Evolutionary conservation across 2,888 invertebrate species (phyloP).

Genomic region (Scaptodrosophila latifasciaeformis): DNA sequence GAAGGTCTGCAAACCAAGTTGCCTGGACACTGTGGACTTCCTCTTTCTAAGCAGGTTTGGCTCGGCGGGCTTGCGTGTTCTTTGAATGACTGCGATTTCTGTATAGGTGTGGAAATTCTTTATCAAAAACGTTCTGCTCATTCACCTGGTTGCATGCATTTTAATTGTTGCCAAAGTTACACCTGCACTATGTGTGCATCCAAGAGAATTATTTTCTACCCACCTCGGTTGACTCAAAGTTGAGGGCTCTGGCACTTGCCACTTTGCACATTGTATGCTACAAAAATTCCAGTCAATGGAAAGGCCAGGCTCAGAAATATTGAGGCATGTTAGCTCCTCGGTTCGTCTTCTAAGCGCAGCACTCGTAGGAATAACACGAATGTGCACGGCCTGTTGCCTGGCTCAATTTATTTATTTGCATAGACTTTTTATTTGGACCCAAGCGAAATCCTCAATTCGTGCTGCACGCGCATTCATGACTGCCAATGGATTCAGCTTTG

Average conservation of each 20-base stretch:
- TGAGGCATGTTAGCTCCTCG: too few relatives aligned
- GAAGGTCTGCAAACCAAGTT: too few relatives aligned
- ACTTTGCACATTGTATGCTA: background rate
- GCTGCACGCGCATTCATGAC: background rate
- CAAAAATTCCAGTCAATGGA: background rate
- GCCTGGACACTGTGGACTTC: too few relatives aligned
- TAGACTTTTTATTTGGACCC: background rate
- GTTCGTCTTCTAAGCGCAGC: too few relatives aligned
- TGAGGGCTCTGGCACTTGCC: background rate
- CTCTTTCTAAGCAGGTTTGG: too few relatives aligned
- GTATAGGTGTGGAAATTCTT: constrained; percentile 38
- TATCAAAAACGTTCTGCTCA: constrained; percentile 14
- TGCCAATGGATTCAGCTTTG: background rate
- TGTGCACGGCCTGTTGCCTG: background rate
- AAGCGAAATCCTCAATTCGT: constrained; percentile 2
- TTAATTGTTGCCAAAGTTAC: constrained; percentile 2
- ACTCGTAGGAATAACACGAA: too few relatives aligned
- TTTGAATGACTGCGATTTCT: background rate
- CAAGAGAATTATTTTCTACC: too few relatives aligned
- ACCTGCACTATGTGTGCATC: too few relatives aligned
- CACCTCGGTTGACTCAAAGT: too few relatives aligned
- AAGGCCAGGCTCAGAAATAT: too few relatives aligned
- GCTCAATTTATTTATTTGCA: background rate
- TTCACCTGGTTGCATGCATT: background rate
- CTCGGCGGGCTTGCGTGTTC: background rate